A percentile compares a stretch with the other conserved stretches of the same genome.
phyloP scores from a whole-genome alignment of 2,113 vertebrate genomes.

The Solea solea region DNA sequence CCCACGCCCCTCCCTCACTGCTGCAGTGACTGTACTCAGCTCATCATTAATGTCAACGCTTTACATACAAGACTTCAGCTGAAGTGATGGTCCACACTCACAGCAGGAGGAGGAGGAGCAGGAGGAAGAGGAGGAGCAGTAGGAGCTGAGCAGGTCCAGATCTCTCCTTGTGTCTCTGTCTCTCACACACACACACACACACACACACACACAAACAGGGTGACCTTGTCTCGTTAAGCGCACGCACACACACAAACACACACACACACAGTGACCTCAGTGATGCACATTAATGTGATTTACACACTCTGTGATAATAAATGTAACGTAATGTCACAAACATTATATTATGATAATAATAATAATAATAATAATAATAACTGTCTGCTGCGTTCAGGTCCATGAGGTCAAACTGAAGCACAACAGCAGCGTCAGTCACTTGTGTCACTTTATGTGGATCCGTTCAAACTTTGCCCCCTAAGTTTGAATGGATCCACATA shows the following conservation, averaged over 20 bases:
- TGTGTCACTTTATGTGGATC: too few relatives aligned
- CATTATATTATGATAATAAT: too few relatives aligned
- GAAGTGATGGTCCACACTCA: constrained; percentile 23
- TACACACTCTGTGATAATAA: constrained; percentile 68
- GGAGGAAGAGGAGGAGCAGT: not conserved
- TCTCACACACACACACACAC: not conserved
- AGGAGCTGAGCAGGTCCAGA: constrained; percentile 22
- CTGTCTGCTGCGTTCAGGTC: too few relatives aligned
- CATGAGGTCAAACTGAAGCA: too few relatives aligned
- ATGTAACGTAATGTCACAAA: constrained; percentile 19
- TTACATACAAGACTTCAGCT: constrained; percentile 44
- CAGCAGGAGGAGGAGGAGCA: not conserved
- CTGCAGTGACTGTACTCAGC: constrained; percentile 52
- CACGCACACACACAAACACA: constrained; percentile 29
- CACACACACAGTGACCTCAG: constrained; percentile 54
- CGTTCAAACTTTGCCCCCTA: too few relatives aligned
- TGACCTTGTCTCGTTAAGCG: constrained; percentile 67
- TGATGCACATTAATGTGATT: constrained; percentile 69
- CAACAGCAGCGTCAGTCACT: too few relatives aligned
- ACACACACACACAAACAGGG: constrained; percentile 31
- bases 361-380: too few relatives aligned
- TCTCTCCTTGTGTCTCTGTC: constrained; percentile 19
- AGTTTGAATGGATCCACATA: too few relatives aligned
- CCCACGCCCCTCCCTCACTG: not conserved
- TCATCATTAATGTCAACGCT: constrained; percentile 47